Base-by-base conservation (phyloP, 2,888 invertebrate species). In the Acleris holmiana region DNA sequence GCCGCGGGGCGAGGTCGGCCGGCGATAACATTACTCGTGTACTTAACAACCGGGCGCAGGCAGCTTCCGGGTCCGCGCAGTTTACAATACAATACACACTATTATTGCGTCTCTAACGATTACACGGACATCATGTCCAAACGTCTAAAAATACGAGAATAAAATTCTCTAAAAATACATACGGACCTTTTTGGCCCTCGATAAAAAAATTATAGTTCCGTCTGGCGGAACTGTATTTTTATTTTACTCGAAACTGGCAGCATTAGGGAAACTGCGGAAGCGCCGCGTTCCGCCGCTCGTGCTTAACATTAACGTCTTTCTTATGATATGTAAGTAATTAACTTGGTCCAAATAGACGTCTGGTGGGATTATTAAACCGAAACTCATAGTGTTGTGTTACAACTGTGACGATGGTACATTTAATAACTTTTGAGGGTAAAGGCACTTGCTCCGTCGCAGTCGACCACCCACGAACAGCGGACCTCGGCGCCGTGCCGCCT, bases 1-100 rank as follows among this genome's bases (percentile, higher is more conserved):
- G 67, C 67, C 66, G 29, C 64, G 48, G 48, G 50, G 58, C 58
- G 64, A 25, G 29, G 29, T 8, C 29, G 76, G 76, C 76, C 77
- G 75, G 70, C 77, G 76, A 29, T 29, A 29, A 29, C 29, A 29
- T 29, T 29, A 29, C 10, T 46, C 47, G 19, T 54, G 53, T 54
- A 54, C 40, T 54, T 54, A 3, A 54, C 29, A 40, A 25, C 13
- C 23, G n/a, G 23, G 4, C 23, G n/a, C n/a, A n/a, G n/a, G 78
- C 79, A 48, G 48, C 46, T 56, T 40, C 54, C 13, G 46, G 46
- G 35, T 50, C 50, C 66, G 61, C 66, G 61, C 66, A 55, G 40
- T 47, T 53, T 29, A 53, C 61, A 19, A 44, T 49, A 63, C 58
- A 53, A 64, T 64, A 58, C 54, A 46, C 18, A 51, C 53, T 57